Evolutionary conservation across 1,140 invertebrate species (phyloP).

Genomic region (Cataglyphis hispanica): DNA sequence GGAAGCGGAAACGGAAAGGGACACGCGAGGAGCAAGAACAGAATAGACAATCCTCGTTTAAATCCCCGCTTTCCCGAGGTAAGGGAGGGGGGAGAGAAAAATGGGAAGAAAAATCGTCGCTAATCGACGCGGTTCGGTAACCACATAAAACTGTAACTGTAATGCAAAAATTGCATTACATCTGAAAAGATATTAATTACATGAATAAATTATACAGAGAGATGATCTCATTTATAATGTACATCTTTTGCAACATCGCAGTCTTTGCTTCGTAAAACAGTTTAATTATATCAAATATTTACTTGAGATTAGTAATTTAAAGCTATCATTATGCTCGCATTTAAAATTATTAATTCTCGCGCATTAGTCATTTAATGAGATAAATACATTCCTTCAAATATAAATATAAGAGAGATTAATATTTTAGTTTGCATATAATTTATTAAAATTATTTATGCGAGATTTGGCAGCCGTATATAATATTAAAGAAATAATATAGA

Average conservation of each 20-base stretch:
- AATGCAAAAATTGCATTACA: constrained; percentile 18
- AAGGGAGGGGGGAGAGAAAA: no score
- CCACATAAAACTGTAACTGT: not conserved
- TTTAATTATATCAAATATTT: constrained; percentile 45
- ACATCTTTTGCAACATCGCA: not conserved
- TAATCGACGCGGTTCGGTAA: not conserved
- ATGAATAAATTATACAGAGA: not conserved
- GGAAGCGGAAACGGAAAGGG: constrained; percentile 49
- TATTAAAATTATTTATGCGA: no score
- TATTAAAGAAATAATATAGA: no score
- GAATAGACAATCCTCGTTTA: not conserved
- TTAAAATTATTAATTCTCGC: no score
- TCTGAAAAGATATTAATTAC: constrained; percentile 41
- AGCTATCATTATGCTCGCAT: constrained; percentile 14
- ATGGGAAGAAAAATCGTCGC: constrained; percentile 22
- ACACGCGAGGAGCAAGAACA: not conserved
- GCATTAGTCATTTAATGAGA: no score
- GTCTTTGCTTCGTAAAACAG: constrained; percentile 11
- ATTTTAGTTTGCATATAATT: no score
- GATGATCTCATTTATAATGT: not conserved
- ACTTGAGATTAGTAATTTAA: constrained; percentile 35
- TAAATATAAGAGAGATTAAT: no score
- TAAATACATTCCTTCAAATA: no score
- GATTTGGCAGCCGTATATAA: no score
- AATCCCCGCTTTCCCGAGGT: not conserved